phyloP scores from a whole-genome alignment of 30 jellyfish, hydroid and myxozoan species.

The Pseudorhiza aurosa region DNA sequence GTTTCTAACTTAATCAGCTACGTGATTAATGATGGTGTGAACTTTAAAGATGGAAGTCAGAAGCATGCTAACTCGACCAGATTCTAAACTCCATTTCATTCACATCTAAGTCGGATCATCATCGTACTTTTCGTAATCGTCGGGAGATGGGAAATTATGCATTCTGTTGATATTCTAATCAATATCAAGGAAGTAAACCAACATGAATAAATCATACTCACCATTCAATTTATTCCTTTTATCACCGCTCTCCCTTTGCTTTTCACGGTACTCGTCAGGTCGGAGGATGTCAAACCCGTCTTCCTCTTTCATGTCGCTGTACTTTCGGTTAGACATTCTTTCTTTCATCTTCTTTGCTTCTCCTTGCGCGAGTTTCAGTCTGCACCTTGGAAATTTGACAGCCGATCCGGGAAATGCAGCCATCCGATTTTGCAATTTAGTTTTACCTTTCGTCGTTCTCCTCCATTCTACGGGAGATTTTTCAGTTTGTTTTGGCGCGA shows the following conservation, averaged over 20 bases:
- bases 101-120: too few species aligned
- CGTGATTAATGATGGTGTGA: too few species aligned
- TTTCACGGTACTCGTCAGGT: too few species aligned
- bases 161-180: too few species aligned
- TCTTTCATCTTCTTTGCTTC: constrained; percentile 70
- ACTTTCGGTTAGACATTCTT: constrained; percentile 37
- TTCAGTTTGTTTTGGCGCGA: constrained; percentile 46
- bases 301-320: constrained; percentile 1
- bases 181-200: too few species aligned
- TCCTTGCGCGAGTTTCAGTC: constrained; percentile 49
- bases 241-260: not conserved
- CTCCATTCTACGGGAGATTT: constrained; percentile 45
- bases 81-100: too few species aligned
- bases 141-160: too few species aligned
- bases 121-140: too few species aligned
- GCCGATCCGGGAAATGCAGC: constrained; percentile 75
- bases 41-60: too few species aligned
- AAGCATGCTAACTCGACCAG: too few species aligned
- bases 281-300: too few species aligned
- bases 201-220: not conserved
- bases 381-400: constrained; percentile 67
- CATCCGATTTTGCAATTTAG: constrained; percentile 50
- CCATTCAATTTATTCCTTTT: constrained; percentile 22
- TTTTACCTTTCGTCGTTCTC: not conserved
- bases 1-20: too few species aligned